phyloP scores from a whole-genome alignment of 2,113 vertebrate species.

The human (Homo sapiens) region GRCh38 chr18:64288501-64289000 shows the following conservation, averaged over 20 bases:
- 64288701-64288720: rapidly evolving
- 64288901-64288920: background rate
- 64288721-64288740: background rate
- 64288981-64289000: background rate
- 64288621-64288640: background rate
- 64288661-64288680: background rate
- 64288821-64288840: background rate
- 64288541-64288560: background rate
- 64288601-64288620: background rate
- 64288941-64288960: background rate
- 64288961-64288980: background rate
- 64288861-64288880: background rate
- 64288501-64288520: background rate
- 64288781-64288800: background rate
- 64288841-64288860: background rate
- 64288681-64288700: background rate
- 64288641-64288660: background rate
- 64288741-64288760: background rate
- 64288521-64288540: background rate
- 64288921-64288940: background rate
- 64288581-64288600: too few relatives aligned
- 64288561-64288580: background rate
- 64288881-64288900: background rate
- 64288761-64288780: background rate
- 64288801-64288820: background rate